Evolutionary conservation across 2,888 invertebrate genomes (phyloP).

Genomic region (Dryobotodes eremita): DNA sequence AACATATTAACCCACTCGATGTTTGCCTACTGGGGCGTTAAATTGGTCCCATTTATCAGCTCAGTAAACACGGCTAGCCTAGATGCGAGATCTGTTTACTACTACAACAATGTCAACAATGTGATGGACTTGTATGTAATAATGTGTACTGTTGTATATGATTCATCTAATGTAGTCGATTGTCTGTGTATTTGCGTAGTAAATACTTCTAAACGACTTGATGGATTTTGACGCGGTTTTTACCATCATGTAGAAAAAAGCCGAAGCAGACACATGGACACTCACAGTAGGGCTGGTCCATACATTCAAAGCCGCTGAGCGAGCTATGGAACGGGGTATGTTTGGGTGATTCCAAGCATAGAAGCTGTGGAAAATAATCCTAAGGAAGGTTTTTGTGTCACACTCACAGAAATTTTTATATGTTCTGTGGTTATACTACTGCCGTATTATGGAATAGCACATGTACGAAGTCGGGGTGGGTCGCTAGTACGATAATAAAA

Average conservation of each 20-base stretch:
- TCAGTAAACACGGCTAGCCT: constrained; percentile 70
- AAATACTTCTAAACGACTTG: neutral
- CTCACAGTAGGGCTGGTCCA: too few species aligned
- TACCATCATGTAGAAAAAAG: neutral
- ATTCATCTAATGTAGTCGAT: constrained; percentile 11
- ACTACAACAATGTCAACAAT: constrained; percentile 43
- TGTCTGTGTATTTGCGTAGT: neutral
- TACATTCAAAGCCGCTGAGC: too few species aligned
- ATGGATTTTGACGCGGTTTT: neutral
- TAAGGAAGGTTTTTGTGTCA: neutral
- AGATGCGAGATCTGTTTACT: constrained; percentile 63
- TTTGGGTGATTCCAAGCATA: too few species aligned
- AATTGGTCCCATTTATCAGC: constrained; percentile 69
- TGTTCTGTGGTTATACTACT: neutral
- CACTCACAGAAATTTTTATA: neutral
- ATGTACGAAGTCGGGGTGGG: too few species aligned
- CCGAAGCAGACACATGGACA: too few species aligned
- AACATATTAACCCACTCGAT: constrained; percentile 37
- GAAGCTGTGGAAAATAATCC: too few species aligned
- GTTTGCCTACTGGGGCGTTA: constrained; percentile 65
- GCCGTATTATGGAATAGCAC: neutral
- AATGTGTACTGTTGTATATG: constrained; percentile 5
- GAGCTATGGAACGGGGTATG: too few species aligned
- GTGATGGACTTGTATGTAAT: constrained; percentile 16
- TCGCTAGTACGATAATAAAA: too few species aligned